A percentile compares a stretch with the other conserved stretches of the same genome.
These are phyloP conservation scores for Hirtodrosophila duncani DNA, from an alignment of 2,888 invertebrate species.

Conservation along the genomic window DNA sequence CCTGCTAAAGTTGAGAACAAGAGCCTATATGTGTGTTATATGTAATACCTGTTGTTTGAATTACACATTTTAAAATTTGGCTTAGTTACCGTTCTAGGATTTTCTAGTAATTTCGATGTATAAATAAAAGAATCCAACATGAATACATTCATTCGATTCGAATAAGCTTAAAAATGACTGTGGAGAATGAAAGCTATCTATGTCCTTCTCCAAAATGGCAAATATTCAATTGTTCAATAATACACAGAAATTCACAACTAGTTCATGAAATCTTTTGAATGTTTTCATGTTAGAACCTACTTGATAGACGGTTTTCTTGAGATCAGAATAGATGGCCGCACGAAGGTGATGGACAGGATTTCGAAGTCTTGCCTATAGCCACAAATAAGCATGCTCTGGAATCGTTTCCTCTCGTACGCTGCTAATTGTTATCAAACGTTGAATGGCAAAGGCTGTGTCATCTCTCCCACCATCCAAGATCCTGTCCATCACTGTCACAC, in stretches of 20 bases:
- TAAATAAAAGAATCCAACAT: conserved; percentile 9
- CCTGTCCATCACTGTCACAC: too few relatives aligned
- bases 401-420: too few relatives aligned
- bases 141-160: conserved; percentile 32
- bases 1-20: conserved; percentile 7
- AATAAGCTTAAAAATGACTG: conserved; percentile 1
- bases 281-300: too few relatives aligned
- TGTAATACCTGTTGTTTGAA: conserved; percentile 16
- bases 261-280: too few relatives aligned
- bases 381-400: too few relatives aligned
- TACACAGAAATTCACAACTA: too few relatives aligned
- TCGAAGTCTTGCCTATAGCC: too few relatives aligned
- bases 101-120: conserved; percentile 53
- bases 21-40: neutral
- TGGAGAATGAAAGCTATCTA: conserved; percentile 6
- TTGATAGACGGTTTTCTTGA: conserved; percentile 28
- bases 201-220: conserved; percentile 3
- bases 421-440: too few relatives aligned
- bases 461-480: too few relatives aligned
- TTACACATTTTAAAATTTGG: conserved; percentile 52
- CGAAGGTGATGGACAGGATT: too few relatives aligned
- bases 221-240: conserved; percentile 6
- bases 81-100: conserved; percentile 26
- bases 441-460: too few relatives aligned
- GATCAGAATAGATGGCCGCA: too few relatives aligned